A percentile compares a stretch with the other conserved stretches of the same genome.
Conservation (phyloP, 1,140 invertebrate species). For the Zaprionus gabonicus region DNA sequence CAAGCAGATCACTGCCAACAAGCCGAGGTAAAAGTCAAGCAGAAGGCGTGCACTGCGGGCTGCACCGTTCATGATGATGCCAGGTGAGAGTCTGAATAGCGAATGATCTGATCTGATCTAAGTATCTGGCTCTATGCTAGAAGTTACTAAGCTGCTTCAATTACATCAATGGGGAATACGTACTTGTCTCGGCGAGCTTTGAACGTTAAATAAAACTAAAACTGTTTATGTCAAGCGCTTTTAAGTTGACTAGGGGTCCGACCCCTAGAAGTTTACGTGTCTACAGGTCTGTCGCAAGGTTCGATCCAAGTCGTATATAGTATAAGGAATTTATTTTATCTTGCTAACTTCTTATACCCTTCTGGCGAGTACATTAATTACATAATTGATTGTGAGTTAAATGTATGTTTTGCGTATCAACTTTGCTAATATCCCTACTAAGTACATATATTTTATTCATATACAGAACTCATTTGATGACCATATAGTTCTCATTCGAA, state of each 20-base stretch:
- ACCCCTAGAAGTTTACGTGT: slow-evolving; percentile 17
- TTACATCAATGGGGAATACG: slow-evolving; percentile 40
- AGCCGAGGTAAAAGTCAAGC: slow-evolving; percentile 7
- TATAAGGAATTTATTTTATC: not conserved
- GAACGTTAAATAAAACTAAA: slow-evolving; percentile 29
- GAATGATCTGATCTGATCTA: not conserved
- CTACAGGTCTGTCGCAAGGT: slow-evolving; percentile 12
- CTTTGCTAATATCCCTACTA: not conserved
- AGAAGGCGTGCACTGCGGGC: slow-evolving; percentile 11
- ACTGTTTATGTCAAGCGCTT: slow-evolving; percentile 33
- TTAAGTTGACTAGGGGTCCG: not conserved
- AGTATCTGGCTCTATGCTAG: slow-evolving; percentile 2
- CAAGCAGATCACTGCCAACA: slow-evolving; percentile 46
- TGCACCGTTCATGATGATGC: slow-evolving; percentile 49
- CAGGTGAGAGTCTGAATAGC: slow-evolving; percentile 26
- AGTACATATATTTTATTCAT: not conserved
- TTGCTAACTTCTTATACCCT: not conserved
- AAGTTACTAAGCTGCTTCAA: slow-evolving; percentile 6
- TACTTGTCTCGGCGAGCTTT: slow-evolving; percentile 31
- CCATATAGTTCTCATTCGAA: not conserved
- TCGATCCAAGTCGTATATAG: not conserved
- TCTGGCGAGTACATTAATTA: not conserved
- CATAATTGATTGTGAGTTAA: not conserved
- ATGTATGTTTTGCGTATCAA: not conserved
- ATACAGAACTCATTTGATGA: not conserved